Percentiles rank a stretch among this genome's conserved stretches.
Conservation (phyloP, 2,113 vertebrate species). For the Cochlearius cochlearius region DNA sequence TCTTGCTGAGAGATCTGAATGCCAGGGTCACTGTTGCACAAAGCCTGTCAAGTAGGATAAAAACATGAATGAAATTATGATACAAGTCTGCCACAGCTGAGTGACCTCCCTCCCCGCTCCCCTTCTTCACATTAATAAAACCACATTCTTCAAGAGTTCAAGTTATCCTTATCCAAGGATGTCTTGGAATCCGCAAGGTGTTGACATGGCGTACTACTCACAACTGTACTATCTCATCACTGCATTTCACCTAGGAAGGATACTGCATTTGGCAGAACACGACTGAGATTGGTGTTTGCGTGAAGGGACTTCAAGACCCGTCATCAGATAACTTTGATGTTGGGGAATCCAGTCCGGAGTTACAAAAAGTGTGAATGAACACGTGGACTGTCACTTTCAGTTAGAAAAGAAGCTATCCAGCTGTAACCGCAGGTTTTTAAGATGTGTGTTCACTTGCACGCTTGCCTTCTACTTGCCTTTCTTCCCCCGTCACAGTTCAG, state of each 20-base stretch:
- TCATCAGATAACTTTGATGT: neutral
- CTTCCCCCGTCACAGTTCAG: neutral
- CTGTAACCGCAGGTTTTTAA: neutral
- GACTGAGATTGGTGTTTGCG: neutral
- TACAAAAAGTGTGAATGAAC: neutral
- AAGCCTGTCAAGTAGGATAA: constrained; percentile 17
- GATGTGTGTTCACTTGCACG: neutral
- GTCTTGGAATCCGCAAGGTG: neutral
- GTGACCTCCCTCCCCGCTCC: neutral
- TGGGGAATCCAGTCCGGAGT: neutral
- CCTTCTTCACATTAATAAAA: neutral
- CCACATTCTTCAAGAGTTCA: neutral
- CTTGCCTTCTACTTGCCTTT: neutral
- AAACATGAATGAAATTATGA: constrained; percentile 4
- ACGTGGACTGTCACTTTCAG: neutral
- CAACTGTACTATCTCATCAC: neutral
- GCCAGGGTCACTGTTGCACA: neutral
- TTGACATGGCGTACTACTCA: neutral
- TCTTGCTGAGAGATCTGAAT: constrained; percentile 10
- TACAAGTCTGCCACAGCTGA: constrained; percentile 7
- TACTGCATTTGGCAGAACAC: neutral
- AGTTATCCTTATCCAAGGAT: neutral
- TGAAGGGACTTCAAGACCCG: neutral
- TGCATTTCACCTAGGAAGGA: neutral
- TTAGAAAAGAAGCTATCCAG: neutral